These are phyloP conservation scores for Dasyprocta punctata DNA, from an alignment of 2,113 vertebrate species.

Conservation along the genomic window DNA sequence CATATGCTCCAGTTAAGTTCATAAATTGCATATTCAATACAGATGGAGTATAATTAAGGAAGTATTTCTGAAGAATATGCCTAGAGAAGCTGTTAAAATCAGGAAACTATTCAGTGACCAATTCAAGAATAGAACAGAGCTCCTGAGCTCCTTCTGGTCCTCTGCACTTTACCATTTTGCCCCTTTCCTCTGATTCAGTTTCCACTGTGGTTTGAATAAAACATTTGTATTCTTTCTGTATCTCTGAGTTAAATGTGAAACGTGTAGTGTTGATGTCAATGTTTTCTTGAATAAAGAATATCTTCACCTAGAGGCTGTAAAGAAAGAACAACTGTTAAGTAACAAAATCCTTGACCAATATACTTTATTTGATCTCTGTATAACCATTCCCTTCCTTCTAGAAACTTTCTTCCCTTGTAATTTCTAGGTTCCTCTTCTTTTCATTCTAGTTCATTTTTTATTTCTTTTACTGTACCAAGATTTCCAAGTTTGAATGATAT, in stretches of 20 bases:
- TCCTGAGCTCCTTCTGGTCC: neutral
- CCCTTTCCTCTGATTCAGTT: neutral
- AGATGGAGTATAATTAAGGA: neutral
- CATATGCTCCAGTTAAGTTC: neutral
- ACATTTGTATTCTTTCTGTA: neutral
- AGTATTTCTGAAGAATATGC: neutral
- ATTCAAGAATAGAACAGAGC: neutral
- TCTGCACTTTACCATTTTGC: neutral
- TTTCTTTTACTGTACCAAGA: neutral
- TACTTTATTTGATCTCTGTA: neutral
- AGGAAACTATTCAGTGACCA: neutral
- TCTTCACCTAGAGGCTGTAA: neutral
- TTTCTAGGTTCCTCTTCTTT: neutral
- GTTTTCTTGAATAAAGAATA: neutral
- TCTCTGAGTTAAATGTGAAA: neutral
- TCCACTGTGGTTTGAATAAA: neutral
- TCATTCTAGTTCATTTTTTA: neutral
- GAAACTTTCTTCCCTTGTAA: neutral
- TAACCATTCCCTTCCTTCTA: neutral
- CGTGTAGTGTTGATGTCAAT: neutral
- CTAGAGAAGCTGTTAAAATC: neutral
- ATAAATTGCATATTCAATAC: neutral
- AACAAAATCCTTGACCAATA: neutral
- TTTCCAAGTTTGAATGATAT: neutral
- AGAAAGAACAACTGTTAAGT: neutral